A percentile compares a stretch with the other conserved stretches of the same genome.
Conservation (phyloP, 2,888 invertebrate species). For the Phaonia tiefii region DNA sequence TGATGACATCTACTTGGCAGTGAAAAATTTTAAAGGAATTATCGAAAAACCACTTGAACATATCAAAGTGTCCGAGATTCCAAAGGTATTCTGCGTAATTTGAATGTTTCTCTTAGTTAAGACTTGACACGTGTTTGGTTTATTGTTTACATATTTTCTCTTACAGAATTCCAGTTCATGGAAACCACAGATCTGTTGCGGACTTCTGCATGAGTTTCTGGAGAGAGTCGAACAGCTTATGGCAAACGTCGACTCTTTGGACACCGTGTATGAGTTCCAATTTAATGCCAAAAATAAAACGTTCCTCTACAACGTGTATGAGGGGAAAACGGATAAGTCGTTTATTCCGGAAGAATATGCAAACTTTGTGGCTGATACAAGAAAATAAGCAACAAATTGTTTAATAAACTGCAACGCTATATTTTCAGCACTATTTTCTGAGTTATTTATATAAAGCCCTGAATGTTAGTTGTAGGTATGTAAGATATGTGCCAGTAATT, state of each 20-base stretch:
- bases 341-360: slow-evolving; percentile 41
- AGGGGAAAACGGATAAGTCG: slow-evolving; percentile 30
- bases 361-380: slow-evolving; percentile 14
- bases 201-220: slow-evolving; percentile 35
- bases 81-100: neutral
- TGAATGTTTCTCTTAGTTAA: neutral
- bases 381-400: too few relatives aligned
- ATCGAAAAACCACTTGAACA: slow-evolving; percentile 2
- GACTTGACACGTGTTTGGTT: neutral
- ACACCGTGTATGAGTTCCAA: slow-evolving; percentile 40
- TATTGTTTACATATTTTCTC: neutral
- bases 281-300: neutral
- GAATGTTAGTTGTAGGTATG: too few relatives aligned
- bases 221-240: slow-evolving; percentile 27
- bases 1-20: slow-evolving; percentile 39
- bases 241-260: slow-evolving; percentile 22
- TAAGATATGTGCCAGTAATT: too few relatives aligned
- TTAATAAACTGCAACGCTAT: too few relatives aligned
- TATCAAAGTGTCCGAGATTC: neutral
- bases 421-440: too few relatives aligned
- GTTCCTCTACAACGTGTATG: slow-evolving; percentile 16
- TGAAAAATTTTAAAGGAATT: slow-evolving; percentile 10
- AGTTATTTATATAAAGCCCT: too few relatives aligned
- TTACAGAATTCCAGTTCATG: slow-evolving; percentile 36
- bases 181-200: slow-evolving; percentile 25